Evolutionary conservation across 2,888 invertebrate genomes (phyloP).

Genomic region (Troilus luridus): DNA sequence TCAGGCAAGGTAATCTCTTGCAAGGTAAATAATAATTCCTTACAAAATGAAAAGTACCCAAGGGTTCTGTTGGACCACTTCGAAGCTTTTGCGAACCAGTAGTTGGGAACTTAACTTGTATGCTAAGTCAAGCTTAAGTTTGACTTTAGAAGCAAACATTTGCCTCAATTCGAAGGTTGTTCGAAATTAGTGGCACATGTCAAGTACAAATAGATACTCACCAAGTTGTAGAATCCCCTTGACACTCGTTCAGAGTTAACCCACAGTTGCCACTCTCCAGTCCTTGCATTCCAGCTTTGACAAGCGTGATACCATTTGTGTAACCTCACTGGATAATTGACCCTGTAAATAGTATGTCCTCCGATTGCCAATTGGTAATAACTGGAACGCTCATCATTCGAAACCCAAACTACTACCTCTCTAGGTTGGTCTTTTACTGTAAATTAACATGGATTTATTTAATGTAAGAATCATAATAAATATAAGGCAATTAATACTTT

Average conservation of each 20-base stretch:
- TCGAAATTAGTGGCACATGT: not conserved
- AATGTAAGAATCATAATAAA: not conserved
- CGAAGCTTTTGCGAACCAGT: too few species aligned
- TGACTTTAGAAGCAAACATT: not conserved
- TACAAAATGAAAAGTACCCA: too few species aligned
- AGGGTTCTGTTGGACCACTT: too few species aligned
- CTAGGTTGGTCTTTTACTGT: slow-evolving; percentile 81
- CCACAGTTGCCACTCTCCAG: slow-evolving; percentile 93
- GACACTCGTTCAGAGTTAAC: slow-evolving; percentile 88
- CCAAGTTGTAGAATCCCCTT: slow-evolving; percentile 88
- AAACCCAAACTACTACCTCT: slow-evolving; percentile 84
- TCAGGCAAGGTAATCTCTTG: too few species aligned
- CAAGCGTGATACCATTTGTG: slow-evolving; percentile 79
- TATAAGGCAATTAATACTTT: not conserved
- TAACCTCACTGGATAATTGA: slow-evolving; percentile 79
- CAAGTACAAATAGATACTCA: slow-evolving; percentile 70
- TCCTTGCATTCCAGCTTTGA: slow-evolving; percentile 90
- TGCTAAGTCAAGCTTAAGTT: not conserved
- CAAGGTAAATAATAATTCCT: too few species aligned
- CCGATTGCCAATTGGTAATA: slow-evolving; percentile 86
- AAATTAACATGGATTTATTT: not conserved
- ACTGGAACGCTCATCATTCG: slow-evolving; percentile 84
- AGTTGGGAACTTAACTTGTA: not conserved
- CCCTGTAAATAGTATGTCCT: slow-evolving; percentile 85
- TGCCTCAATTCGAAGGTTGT: not conserved